These are phyloP conservation scores for Glyptemys insculpta DNA, from an alignment of 2,797 vertebrate genomes.

Conservation along the genomic window DNA sequence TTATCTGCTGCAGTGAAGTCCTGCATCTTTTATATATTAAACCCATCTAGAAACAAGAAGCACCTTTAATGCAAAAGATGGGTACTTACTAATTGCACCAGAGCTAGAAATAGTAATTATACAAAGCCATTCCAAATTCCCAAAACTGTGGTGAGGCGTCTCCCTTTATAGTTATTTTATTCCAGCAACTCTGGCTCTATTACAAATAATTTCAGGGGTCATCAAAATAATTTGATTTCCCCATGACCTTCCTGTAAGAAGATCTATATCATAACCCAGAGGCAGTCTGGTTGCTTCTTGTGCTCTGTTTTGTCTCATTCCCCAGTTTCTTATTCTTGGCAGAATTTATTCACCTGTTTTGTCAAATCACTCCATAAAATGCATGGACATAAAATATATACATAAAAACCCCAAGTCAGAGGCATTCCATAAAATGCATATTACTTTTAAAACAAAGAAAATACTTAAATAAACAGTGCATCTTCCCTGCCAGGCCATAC, in stretches of 20 bases:
- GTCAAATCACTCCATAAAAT: background rate
- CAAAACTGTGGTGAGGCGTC: background rate
- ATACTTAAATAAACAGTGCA: background rate
- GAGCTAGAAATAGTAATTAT: background rate
- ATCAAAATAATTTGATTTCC: background rate
- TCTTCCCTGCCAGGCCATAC: background rate
- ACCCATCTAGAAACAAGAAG: background rate
- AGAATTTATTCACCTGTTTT: background rate
- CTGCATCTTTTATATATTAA: background rate
- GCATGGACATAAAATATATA: background rate
- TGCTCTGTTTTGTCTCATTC: background rate
- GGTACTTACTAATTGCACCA: background rate
- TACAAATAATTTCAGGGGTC: background rate
- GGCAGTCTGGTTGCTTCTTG: background rate
- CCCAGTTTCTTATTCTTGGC: background rate
- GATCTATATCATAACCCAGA: background rate
- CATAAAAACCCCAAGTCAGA: background rate
- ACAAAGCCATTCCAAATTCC: background rate
- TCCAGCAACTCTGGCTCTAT: background rate
- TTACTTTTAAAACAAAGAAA: slow-evolving; percentile 15
- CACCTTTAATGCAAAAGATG: background rate
- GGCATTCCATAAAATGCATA: background rate
- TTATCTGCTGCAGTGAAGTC: fast-evolving
- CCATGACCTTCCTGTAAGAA: background rate
- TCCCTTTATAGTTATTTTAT: background rate